These are phyloP conservation scores for Trogon surrucura DNA, from an alignment of 2,113 vertebrate species.

Conservation along the genomic window DNA sequence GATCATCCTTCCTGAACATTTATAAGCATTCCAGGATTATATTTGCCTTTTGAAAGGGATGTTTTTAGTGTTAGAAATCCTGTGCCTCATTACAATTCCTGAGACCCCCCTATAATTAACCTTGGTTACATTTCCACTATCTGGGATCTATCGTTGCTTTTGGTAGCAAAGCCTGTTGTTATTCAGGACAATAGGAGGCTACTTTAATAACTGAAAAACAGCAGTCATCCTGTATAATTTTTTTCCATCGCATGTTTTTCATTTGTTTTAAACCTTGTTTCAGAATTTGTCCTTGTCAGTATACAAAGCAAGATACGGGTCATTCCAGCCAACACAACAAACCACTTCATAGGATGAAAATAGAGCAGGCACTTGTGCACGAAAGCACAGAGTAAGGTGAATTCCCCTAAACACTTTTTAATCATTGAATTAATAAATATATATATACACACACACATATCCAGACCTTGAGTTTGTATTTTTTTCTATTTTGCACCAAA, in stretches of 20 bases:
- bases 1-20: not conserved
- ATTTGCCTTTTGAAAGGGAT: not conserved
- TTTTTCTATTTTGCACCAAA: not conserved
- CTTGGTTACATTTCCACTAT: not conserved
- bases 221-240: not conserved
- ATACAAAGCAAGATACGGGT: constrained; percentile 5
- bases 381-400: not conserved
- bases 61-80: not conserved
- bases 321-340: constrained; percentile 8
- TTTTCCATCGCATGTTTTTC: not conserved
- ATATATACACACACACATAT: not conserved
- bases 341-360: not conserved
- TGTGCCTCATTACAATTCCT: not conserved
- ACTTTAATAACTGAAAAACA: not conserved
- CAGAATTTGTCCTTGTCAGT: constrained; percentile 30
- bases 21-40: not conserved
- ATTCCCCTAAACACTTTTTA: not conserved
- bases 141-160: not conserved
- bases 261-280: constrained; percentile 31
- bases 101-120: constrained; percentile 3
- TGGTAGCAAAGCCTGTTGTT: not conserved
- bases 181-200: constrained; percentile 8
- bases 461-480: not conserved
- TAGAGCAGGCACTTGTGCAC: not conserved
- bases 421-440: not conserved